Base-by-base conservation (phyloP, 2,113 vertebrate species). In the Seriola quinqueradiata region DNA sequence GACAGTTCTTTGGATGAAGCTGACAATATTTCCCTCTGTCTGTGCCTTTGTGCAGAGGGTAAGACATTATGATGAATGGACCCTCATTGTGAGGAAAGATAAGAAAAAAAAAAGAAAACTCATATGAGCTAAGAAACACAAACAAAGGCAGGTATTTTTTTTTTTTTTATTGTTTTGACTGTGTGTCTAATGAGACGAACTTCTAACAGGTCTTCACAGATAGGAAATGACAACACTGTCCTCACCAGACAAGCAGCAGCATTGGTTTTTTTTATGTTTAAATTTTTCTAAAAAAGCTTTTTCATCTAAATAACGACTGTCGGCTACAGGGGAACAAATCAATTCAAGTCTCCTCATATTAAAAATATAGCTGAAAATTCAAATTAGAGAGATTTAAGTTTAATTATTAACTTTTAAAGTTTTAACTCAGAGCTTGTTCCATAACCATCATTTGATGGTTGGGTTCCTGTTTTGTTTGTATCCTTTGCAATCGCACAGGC, bases 41-140 rank as follows among this genome's bases (percentile, higher is more conserved):
- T 75, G 48, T 81, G 23, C 52, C 13, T 80, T 76, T 76, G 58
- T 70, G 66, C 65, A 48, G 46, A 78, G 54, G 54, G 46, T 40
- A 72, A 66, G 25, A 66, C 21, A 83, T 86, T 19, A 81, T 79
- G 83, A 88, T 88, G 64, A 85, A 90, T 84, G 60, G 34, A 59
- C 25, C 50, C 21, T 76, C 57, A 3, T 17, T 68, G 48, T 38
- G 55, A 38, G 21, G 16, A 52, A 38, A 67, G 44, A 87, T 4
- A 71, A 65, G 36, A 8, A 52, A 25, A 14, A 25, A 14, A 4
- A 34, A 52, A 72, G 2, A 32, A 9, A n/a, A 19, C 17, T n/a
- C 5, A 36, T 17, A 50, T 78, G 25, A 36, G 28, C 17, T 4
- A 14, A 34, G 19, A 68, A 55, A 52, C 8, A 59, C 16, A 48